Conservation (phyloP, 2,797 vertebrate genomes). For the Nyctibius grandis region DNA sequence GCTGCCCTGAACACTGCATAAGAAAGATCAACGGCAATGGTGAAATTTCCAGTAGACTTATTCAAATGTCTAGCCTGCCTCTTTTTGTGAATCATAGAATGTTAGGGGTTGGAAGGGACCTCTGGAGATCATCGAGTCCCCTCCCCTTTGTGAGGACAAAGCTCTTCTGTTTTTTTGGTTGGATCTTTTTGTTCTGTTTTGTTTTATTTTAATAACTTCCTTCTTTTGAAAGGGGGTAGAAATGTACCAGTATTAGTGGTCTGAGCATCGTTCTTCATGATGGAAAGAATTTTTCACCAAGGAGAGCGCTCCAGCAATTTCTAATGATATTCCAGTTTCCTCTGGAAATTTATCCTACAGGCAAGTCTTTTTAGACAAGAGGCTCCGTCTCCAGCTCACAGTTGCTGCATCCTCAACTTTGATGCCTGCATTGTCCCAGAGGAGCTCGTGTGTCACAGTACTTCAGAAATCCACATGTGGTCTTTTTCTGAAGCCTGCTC, state of each 20-base stretch:
- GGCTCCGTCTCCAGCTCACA: neutral
- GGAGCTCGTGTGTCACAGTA: neutral
- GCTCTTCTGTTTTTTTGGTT: neutral
- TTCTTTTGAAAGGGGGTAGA: neutral
- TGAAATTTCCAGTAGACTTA: neutral
- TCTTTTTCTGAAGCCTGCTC: slow-evolving; percentile 29
- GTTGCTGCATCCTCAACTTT: slow-evolving; percentile 53
- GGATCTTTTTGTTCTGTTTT: neutral
- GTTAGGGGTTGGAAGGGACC: no score
- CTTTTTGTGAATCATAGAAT: neutral
- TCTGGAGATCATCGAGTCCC: no score
- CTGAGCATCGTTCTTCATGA: neutral
- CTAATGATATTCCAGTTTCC: neutral
- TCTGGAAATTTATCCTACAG: neutral
- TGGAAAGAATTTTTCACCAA: neutral
- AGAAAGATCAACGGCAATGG: neutral
- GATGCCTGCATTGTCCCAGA: neutral
- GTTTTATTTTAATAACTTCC: neutral
- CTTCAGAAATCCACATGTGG: slow-evolving; percentile 35
- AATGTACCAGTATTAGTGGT: neutral
- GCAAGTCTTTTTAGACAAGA: neutral
- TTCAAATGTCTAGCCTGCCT: neutral
- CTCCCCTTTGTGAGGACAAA: neutral
- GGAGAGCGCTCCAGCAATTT: neutral
- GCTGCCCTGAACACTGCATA: neutral